Base-by-base conservation (phyloP, 2,797 vertebrate genomes). In the Balearica regulorum region DNA sequence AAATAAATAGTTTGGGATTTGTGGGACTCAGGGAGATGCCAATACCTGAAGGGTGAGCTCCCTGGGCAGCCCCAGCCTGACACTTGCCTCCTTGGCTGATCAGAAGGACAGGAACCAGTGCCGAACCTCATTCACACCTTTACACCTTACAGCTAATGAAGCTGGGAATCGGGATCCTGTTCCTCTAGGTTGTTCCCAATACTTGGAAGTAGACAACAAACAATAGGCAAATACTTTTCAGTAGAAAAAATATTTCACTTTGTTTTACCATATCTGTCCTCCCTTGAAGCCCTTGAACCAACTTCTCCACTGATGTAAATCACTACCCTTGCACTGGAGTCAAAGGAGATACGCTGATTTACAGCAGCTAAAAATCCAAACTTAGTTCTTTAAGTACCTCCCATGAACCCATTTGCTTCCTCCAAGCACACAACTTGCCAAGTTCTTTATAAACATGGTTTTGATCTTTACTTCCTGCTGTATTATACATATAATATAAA, bases 401-500 rank as follows among this genome's bases (percentile, higher is more conserved):
- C 68, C 6, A 1, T 51, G 31, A 94, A 54, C 46, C 66, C 71
- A 2, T 80, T 92, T 83, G 24, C 89, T 92, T 65, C 53, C 55
- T 87, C 68, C 1, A 6, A 87, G 55, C 18, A 8, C 87, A 33
- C 60, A 91, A 58, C 49, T 64, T 79, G 82, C 92, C 89, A 85
- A 94, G 64, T 83, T 82, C 86, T 83, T 66, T 92, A 73, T 88
- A 89, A 96, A 93, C 88, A 85, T 2, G 7, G 57, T 77, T 95
- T 94, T 90, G 88, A 84, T 93, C 83, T 71, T 51, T 46, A 18
- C 64, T 96, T 96, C 96, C 96, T 93, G 83, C 66, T 46, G 16
- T 84, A 84, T 95, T 95, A 68, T 84, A 35, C 1, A 1, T 49
- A 17, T 18, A 79, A 89, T 51, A 90, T 70, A 93, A 95, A 95